phyloP scores from a whole-genome alignment of 2,113 vertebrate genomes.

The Bambusicola thoracicus region DNA sequence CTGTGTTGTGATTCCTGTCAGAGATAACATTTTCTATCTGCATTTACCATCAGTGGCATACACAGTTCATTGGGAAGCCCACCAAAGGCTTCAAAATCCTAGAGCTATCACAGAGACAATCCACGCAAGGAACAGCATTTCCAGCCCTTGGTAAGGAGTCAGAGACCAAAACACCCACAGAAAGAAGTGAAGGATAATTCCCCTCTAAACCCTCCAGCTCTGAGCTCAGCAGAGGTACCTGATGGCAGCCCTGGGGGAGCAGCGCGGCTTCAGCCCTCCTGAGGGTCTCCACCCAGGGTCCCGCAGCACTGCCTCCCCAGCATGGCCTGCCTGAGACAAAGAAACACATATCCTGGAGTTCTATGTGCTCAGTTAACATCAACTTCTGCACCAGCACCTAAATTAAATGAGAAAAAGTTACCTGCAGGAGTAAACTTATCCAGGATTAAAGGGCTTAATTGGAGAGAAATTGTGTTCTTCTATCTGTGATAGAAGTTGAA shows the following conservation, averaged over 20 bases:
- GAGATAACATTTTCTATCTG: not conserved
- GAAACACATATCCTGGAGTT: not conserved
- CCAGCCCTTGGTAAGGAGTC: not conserved
- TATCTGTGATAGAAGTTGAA: not conserved
- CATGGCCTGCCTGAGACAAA: not conserved
- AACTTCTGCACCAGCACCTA: not conserved
- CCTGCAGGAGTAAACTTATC: not conserved
- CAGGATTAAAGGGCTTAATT: not conserved
- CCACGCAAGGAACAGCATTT: not conserved
- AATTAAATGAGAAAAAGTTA: not conserved
- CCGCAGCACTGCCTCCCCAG: rapidly evolving
- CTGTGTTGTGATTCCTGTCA: not conserved
- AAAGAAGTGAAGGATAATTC: not conserved
- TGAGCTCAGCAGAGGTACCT: not conserved
- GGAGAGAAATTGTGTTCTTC: not conserved
- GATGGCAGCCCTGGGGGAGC: not conserved
- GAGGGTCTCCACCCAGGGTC: not conserved
- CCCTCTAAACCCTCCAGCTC: not conserved
- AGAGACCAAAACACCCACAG: not conserved
- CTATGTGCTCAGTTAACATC: not conserved
- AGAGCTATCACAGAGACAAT: rapidly evolving
- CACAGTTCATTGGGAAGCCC: not conserved
- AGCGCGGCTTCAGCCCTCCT: not conserved
- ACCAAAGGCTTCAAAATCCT: not conserved
- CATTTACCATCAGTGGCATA: not conserved